Evolutionary conservation across 64 coral and sea anemone genomes (phyloP), one percentile per base, ranked within the genome.

Genomic region (Dendrophyllia cribrosa): DNA sequence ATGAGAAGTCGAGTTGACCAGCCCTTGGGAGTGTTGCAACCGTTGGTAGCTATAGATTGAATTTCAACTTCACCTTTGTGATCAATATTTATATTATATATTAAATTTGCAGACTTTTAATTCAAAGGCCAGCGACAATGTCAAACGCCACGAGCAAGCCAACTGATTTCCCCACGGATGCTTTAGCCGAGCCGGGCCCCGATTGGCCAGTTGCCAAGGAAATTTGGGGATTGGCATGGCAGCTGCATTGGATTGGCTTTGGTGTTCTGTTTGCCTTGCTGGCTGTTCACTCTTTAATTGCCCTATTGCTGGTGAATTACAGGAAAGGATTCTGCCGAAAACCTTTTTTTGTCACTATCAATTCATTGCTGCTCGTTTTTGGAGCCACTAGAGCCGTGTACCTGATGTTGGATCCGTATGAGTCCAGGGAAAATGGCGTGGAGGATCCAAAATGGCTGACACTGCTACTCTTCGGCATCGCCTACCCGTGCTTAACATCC

Each of bases 401-500:
- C 59, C 70, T 92, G 12, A 53, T 62, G 69, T 50, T 92, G 16
- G 79, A 92, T 52, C 90, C 90, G 4, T 92, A 92, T 70, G 71
- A 86, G 59, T 92, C 90, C 48, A 79, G 65, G 69, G 75, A 93
- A 64, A 87, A 93, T 72, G 92, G 85, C 34, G 58, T 93, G 25
- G 56, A 86, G 25, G 50, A 79, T 44, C 84, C 84, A 21, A 49
- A 58, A 9, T 88, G 76, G 84, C n/a, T 88, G 56, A 63, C 92
- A 10, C 49, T 55, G 15, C 51, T 88, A 6, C 78, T 93, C 1
- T 77, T 93, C 50, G 92, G 85, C 13, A 45, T 93, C 17, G 75
- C 84, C 56, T 93, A 80, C 58, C 92, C 92, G 2, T 93, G 92
- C 21, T 52, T 93, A 67, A 92, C 90, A 15, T 92, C 90, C 6